phyloP scores from a whole-genome alignment of 2,888 invertebrate species.

The Ephialtes manifestator region DNA sequence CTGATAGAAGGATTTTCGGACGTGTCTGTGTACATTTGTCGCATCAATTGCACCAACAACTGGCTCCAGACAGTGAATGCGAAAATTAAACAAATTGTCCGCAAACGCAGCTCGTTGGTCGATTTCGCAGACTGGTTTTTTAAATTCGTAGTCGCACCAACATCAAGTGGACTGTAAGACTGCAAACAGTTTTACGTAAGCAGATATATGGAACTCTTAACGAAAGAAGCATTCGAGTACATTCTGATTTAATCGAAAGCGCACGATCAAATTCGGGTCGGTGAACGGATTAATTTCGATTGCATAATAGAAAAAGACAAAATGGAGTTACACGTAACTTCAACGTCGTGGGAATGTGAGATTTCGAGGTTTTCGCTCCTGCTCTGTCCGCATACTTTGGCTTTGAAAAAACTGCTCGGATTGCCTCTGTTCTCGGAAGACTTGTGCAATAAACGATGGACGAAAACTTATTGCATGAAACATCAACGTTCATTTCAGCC shows the following conservation, averaged over 20 bases:
- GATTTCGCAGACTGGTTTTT: conserved; percentile 8
- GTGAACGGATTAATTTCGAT: background rate
- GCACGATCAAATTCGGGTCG: background rate
- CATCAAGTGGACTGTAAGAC: background rate
- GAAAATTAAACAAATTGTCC: background rate
- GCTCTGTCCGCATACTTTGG: conserved; percentile 63
- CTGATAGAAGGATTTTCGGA: too few relatives aligned
- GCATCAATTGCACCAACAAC: conserved; percentile 15
- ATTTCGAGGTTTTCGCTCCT: conserved; percentile 31
- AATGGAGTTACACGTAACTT: conserved; percentile 7
- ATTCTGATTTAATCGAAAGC: background rate
- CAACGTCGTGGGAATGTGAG: conserved; percentile 52
- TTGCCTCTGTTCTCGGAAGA: too few relatives aligned
- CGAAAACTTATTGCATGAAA: conserved; percentile 53
- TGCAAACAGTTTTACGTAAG: conserved; percentile 3
- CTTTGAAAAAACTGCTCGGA: conserved; percentile 38
- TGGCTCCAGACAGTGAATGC: background rate
- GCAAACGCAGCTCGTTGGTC: conserved; percentile 27
- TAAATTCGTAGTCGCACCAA: background rate
- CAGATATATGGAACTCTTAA: conserved; percentile 9
- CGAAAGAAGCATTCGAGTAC: too few relatives aligned
- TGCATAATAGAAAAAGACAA: too few relatives aligned
- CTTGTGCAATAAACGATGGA: conserved; percentile 54
- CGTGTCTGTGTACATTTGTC: too few relatives aligned
- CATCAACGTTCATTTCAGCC: conserved; percentile 45